Percentiles rank a stretch among this genome's conserved stretches.
Conservation (phyloP, 2,113 vertebrate species). For the Empidonax traillii region DNA sequence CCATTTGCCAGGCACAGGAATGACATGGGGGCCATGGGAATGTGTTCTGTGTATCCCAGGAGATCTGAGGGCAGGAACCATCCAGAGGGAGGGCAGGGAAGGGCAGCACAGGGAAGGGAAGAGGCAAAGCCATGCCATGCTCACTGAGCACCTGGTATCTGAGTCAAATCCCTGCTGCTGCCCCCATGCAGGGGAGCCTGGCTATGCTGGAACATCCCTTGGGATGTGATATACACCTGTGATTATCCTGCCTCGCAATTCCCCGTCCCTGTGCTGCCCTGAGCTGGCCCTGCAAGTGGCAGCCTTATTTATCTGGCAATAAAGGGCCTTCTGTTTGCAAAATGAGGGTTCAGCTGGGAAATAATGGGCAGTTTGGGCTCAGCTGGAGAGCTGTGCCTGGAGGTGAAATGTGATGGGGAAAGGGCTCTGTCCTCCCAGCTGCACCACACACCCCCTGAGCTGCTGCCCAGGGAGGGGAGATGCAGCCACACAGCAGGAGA, state of each 20-base stretch:
- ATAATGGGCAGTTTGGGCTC: neutral
- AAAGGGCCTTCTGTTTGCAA: neutral
- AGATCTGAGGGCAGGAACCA: neutral
- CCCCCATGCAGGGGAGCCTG: neutral
- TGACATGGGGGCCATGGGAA: neutral
- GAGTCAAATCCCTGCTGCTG: neutral
- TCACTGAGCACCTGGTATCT: neutral
- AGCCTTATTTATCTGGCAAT: conserved; percentile 14
- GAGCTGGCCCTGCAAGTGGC: neutral
- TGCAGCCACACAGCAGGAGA: neutral
- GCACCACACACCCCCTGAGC: neutral
- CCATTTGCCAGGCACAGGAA: neutral
- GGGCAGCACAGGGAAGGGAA: neutral
- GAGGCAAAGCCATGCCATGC: neutral
- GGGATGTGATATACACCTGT: conserved; percentile 6
- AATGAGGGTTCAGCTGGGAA: neutral
- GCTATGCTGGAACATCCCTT: neutral
- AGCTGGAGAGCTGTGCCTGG: neutral
- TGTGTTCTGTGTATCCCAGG: neutral
- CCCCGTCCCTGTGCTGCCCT: neutral
- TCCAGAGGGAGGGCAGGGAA: neutral
- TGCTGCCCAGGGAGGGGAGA: neutral
- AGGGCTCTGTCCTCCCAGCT: neutral
- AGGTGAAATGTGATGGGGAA: neutral
- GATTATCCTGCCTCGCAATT: conserved; percentile 9